These are phyloP conservation scores for Corapipo altera DNA, from an alignment of 2,113 vertebrate species.

Conservation along the genomic window DNA sequence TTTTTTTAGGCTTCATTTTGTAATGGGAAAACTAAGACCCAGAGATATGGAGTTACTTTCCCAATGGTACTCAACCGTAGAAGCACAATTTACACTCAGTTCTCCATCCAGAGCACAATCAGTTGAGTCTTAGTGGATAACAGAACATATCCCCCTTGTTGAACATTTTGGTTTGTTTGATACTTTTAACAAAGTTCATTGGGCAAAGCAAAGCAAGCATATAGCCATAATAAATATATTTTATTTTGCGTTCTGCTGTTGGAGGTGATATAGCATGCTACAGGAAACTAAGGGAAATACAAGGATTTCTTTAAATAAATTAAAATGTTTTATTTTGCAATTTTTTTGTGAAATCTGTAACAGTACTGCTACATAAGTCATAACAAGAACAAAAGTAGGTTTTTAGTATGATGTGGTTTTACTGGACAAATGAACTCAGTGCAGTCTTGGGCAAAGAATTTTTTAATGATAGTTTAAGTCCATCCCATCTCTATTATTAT, in stretches of 20 bases:
- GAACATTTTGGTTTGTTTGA: not conserved
- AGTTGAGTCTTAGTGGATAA: not conserved
- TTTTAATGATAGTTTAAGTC: not conserved
- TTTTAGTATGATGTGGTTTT: not conserved
- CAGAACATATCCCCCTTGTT: not conserved
- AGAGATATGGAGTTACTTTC: fast-evolving
- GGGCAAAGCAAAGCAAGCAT: not conserved
- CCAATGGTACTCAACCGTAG: not conserved
- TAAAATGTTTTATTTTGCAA: not conserved
- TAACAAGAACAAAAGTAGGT: not conserved
- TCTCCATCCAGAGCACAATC: not conserved
- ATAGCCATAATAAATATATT: not conserved
- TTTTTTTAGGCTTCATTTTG: not conserved
- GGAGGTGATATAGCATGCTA: not conserved
- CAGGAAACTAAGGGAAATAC: not conserved
- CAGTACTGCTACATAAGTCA: not conserved
- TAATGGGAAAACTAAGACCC: not conserved
- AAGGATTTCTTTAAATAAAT: not conserved
- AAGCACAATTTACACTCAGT: not conserved
- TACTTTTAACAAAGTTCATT: not conserved
- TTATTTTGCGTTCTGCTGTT: not conserved
- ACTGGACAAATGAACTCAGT: not conserved
- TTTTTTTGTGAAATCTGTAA: not conserved
- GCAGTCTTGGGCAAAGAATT: not conserved
- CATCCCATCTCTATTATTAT: not conserved